phyloP scores from a whole-genome alignment of 1,140 invertebrate species.

The Helicorthomorpha holstii region DNA sequence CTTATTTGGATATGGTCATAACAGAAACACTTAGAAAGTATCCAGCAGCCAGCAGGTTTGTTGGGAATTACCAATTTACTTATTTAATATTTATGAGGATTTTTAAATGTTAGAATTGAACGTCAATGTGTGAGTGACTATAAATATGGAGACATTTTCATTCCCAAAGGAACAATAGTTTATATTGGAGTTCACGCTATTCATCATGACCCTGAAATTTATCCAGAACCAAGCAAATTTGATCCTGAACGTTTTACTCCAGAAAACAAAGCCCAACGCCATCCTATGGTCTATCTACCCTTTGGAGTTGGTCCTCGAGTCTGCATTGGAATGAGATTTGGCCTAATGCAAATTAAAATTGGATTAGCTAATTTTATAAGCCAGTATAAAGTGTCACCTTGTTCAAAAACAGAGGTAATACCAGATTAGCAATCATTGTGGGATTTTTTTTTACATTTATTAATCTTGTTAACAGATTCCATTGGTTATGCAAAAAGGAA shows the following conservation, averaged over 20 bases:
- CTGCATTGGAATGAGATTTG: slow-evolving; percentile 41
- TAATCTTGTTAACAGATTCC: not conserved
- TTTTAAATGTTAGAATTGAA: not conserved
- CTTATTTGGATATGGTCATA: slow-evolving; percentile 3
- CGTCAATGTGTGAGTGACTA: not conserved
- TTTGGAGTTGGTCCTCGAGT: slow-evolving; percentile 39
- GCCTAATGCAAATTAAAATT: slow-evolving; percentile 30
- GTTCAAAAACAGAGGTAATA: slow-evolving; percentile 6
- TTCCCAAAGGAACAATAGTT: slow-evolving; percentile 30
- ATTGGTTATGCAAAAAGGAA: not conserved
- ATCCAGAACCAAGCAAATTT: slow-evolving; percentile 36
- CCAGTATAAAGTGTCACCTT: slow-evolving; percentile 5
- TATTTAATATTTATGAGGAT: not conserved
- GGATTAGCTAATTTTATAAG: slow-evolving; percentile 12
- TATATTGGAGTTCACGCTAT: slow-evolving; percentile 31
- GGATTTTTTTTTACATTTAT: not conserved
- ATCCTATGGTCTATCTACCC: slow-evolving; percentile 32
- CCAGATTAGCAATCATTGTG: not conserved
- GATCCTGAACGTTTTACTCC: slow-evolving; percentile 29
- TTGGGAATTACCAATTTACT: not conserved
- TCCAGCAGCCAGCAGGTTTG: not conserved
- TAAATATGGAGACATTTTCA: slow-evolving; percentile 19
- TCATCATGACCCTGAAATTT: slow-evolving; percentile 38
- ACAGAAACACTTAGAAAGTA: not conserved
- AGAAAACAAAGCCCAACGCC: slow-evolving; percentile 23